Conservation (phyloP, 2,888 invertebrate species). For the Zeuzera pyrina region DNA sequence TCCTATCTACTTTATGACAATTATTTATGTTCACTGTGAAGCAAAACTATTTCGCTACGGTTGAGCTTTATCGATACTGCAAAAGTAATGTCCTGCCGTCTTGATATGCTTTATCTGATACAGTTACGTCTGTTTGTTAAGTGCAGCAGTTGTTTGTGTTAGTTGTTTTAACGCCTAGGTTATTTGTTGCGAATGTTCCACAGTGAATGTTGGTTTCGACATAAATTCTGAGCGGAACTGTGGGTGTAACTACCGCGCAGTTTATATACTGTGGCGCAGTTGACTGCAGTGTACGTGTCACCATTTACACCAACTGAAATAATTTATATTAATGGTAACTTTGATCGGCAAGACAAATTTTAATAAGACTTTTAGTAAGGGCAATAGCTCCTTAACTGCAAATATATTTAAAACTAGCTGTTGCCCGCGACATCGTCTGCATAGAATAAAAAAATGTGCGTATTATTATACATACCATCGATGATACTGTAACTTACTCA, state of each 20-base stretch:
- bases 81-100: slow-evolving; percentile 66
- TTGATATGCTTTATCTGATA: slow-evolving; percentile 68
- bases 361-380: slow-evolving; percentile 5
- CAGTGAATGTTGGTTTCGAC: slow-evolving; percentile 64
- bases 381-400: too few relatives aligned
- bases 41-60: slow-evolving; percentile 69
- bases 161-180: slow-evolving; percentile 70
- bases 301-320: slow-evolving; percentile 51
- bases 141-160: slow-evolving; percentile 65
- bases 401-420: too few relatives aligned
- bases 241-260: slow-evolving; percentile 66
- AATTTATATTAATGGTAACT: slow-evolving; percentile 43
- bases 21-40: slow-evolving; percentile 66
- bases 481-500: too few relatives aligned
- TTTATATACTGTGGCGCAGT: too few relatives aligned
- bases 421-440: too few relatives aligned
- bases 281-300: slow-evolving; percentile 44
- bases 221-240: slow-evolving; percentile 67
- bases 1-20: slow-evolving; percentile 68
- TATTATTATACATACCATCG: too few relatives aligned
- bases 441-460: too few relatives aligned
- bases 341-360: slow-evolving; percentile 34
- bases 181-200: slow-evolving; percentile 64
- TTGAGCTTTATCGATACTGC: slow-evolving; percentile 71
- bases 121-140: slow-evolving; percentile 71